Evolutionary conservation across 2,797 vertebrate species (phyloP).

Genomic region (Diglossa cyanea): DNA sequence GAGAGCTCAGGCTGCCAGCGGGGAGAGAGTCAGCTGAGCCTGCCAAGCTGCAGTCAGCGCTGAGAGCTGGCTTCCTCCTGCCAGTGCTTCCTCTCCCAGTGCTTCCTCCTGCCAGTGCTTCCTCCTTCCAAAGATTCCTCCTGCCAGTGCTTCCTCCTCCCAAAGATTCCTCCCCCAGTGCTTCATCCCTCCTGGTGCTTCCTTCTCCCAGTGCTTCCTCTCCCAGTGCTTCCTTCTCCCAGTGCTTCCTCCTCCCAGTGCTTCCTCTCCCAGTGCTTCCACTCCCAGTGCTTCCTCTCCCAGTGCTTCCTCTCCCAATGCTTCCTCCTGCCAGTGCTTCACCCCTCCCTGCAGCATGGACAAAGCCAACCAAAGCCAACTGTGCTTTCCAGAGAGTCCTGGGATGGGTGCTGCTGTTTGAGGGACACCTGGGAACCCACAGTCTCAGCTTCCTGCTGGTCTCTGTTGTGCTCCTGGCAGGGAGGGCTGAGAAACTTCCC

Average conservation of each 20-base stretch:
- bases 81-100: too few relatives aligned
- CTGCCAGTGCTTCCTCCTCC: too few relatives aligned
- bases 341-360: too few relatives aligned
- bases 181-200: neutral
- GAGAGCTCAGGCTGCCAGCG: fast-evolving
- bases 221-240: neutral
- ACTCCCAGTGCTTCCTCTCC: neutral
- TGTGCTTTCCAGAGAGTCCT: fast-evolving
- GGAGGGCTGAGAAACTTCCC: neutral
- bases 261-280: neutral
- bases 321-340: too few relatives aligned
- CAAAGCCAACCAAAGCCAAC: too few relatives aligned
- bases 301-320: too few relatives aligned
- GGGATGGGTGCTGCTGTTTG: fast-evolving
- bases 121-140: too few relatives aligned
- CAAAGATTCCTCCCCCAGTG: neutral
- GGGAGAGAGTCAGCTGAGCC: neutral
- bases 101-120: too few relatives aligned
- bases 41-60: neutral
- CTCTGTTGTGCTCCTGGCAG: neutral
- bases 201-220: too few relatives aligned
- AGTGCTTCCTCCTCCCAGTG: too few relatives aligned
- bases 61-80: neutral
- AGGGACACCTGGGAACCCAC: neutral
- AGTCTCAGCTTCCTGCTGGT: neutral